These are phyloP conservation scores for Drosophila arizonae DNA, from an alignment of 1,140 invertebrate genomes.

Conservation along the genomic window DNA sequence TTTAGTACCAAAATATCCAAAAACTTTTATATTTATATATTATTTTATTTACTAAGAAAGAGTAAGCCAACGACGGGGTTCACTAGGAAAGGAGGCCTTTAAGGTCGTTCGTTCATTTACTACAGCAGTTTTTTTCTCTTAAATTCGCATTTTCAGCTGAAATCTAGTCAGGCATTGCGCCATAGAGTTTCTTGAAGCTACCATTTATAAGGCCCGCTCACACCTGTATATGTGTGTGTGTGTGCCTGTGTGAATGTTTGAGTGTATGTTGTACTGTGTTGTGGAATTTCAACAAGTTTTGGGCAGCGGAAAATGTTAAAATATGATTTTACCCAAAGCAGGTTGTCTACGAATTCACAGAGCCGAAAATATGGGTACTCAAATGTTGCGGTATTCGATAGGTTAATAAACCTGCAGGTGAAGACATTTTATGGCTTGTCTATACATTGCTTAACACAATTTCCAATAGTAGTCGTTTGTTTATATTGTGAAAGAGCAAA, in stretches of 20 bases:
- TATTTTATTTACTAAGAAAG: too few species aligned
- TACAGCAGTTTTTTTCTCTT: too few species aligned
- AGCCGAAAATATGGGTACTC: slow-evolving; percentile 45
- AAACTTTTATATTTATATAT: too few species aligned
- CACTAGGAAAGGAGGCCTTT: too few species aligned
- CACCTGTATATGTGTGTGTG: slow-evolving; percentile 1
- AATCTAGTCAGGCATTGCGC: slow-evolving; percentile 70
- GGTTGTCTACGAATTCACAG: slow-evolving; percentile 44
- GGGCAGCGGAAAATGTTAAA: slow-evolving; percentile 58
- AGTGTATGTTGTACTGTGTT: slow-evolving; percentile 10
- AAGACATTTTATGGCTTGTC: not conserved
- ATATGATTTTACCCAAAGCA: slow-evolving; percentile 76
- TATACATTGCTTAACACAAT: not conserved
- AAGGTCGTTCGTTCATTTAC: too few species aligned
- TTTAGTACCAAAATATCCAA: too few species aligned
- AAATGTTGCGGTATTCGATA: slow-evolving; percentile 58
- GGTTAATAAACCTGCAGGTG: slow-evolving; percentile 54
- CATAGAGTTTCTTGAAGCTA: slow-evolving; percentile 46
- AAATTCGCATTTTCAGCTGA: slow-evolving; percentile 11
- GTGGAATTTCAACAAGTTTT: slow-evolving; percentile 72
- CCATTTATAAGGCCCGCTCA: slow-evolving; percentile 67
- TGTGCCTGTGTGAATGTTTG: slow-evolving; percentile 11
- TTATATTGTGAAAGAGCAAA: not conserved
- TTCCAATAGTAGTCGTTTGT: not conserved
- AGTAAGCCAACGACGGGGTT: too few species aligned